A percentile compares a stretch with the other conserved stretches of the same genome.
phyloP scores from a whole-genome alignment of 2,888 invertebrate genomes.

The Thyatira batis region DNA sequence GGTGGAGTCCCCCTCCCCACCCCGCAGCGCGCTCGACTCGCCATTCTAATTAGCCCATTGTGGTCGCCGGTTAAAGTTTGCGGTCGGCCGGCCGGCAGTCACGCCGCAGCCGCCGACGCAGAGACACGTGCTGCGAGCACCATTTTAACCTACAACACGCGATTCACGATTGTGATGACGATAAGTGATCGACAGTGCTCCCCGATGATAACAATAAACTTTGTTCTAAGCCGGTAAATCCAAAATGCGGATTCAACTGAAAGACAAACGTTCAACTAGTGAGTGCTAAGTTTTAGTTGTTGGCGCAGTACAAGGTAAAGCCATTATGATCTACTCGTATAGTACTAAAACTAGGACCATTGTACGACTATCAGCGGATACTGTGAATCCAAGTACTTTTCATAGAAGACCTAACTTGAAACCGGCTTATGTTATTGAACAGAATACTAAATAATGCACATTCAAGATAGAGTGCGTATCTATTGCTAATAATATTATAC shows the following conservation, averaged over 20 bases:
- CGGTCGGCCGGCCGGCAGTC: conserved; percentile 73
- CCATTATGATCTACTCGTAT: conserved; percentile 69
- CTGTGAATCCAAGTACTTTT: conserved; percentile 43
- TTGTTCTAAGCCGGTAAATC: conserved; percentile 43
- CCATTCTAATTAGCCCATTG: conserved; percentile 82
- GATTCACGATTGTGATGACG: conserved; percentile 64
- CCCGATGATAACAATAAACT: conserved; percentile 58
- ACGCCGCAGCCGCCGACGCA: conserved; percentile 60
- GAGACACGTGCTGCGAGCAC: conserved; percentile 50
- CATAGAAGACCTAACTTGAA: conserved; percentile 1
- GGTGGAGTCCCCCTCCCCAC: conserved; percentile 66
- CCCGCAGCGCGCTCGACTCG: conserved; percentile 64
- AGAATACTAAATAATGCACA: not conserved
- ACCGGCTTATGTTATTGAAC: not conserved
- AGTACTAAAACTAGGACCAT: conserved; percentile 68
- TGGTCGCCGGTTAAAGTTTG: conserved; percentile 74
- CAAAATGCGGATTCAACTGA: conserved; percentile 56
- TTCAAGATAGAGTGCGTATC: conserved; percentile 15
- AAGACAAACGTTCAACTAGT: conserved; percentile 42
- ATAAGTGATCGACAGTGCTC: conserved; percentile 72
- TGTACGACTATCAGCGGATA: conserved; percentile 53
- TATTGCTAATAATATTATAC: conserved; percentile 21
- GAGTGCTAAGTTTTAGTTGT: conserved; percentile 55
- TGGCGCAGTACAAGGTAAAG: conserved; percentile 73
- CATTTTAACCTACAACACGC: conserved; percentile 47